A percentile compares a stretch with the other conserved stretches of the same genome.
phyloP scores from a whole-genome alignment of 2,113 vertebrate genomes.

The Sakesphorus luctuosus region DNA sequence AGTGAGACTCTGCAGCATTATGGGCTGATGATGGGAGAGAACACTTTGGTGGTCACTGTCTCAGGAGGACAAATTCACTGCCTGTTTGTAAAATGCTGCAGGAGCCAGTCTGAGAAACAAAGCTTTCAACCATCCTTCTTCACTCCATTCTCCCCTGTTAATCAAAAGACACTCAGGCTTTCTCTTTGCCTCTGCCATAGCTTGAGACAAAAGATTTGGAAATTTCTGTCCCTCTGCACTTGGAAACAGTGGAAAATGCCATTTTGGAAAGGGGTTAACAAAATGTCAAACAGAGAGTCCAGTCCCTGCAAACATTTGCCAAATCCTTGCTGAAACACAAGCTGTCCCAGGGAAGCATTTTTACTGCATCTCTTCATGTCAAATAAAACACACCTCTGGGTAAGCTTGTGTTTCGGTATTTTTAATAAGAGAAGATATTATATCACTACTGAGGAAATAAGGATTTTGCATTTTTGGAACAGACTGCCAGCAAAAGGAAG shows the following conservation, averaged over 20 bases:
- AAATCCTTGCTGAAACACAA: constrained; percentile 32
- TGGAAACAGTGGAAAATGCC: constrained; percentile 23
- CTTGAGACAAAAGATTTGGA: not conserved
- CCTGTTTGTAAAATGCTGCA: not conserved
- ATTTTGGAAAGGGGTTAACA: constrained; percentile 35
- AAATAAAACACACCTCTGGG: constrained; percentile 48
- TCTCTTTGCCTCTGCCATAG: not conserved
- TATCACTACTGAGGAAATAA: constrained; percentile 7
- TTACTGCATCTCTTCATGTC: not conserved
- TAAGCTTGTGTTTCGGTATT: constrained; percentile 12
- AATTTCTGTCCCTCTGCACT: not conserved
- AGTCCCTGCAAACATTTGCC: not conserved
- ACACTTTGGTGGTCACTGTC: not conserved
- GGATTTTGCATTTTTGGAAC: no score
- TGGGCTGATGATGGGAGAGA: not conserved
- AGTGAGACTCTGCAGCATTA: not conserved
- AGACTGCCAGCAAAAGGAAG: no score
- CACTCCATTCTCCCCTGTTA: not conserved
- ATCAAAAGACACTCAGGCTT: not conserved
- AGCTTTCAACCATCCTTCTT: not conserved
- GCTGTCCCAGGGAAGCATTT: constrained; percentile 42
- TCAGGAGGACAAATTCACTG: not conserved
- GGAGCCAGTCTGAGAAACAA: not conserved
- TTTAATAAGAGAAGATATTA: constrained; percentile 52
- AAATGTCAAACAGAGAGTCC: constrained; percentile 4